These are phyloP conservation scores for Coenonympha arcania DNA, from an alignment of 2,888 invertebrate species.

Conservation along the genomic window DNA sequence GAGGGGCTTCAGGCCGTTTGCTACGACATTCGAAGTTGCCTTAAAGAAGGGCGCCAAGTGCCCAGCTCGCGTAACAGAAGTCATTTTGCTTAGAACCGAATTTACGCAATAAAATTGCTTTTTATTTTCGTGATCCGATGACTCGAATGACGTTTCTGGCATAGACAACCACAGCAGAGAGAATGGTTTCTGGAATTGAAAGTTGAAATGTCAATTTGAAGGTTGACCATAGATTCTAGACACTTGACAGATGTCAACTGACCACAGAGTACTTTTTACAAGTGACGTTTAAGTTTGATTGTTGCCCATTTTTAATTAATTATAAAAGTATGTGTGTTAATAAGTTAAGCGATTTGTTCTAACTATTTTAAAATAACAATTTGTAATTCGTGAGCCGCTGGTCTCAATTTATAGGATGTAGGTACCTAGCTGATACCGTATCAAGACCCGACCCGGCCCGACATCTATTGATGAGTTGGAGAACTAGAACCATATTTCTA, in stretches of 20 bases:
- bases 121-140: slow-evolving; percentile 36
- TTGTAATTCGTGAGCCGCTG: too few species aligned
- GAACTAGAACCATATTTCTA: too few species aligned
- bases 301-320: not conserved
- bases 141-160: slow-evolving; percentile 36
- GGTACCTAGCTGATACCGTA: too few species aligned
- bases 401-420: too few species aligned
- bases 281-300: too few species aligned
- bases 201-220: slow-evolving; percentile 42
- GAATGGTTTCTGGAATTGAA: slow-evolving; percentile 38
- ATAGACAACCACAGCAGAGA: slow-evolving; percentile 26
- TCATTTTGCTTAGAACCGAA: slow-evolving; percentile 65
- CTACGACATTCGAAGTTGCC: slow-evolving; percentile 78
- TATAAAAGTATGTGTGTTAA: not conserved
- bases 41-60: slow-evolving; percentile 79
- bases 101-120: slow-evolving; percentile 55
- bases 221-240: too few species aligned
- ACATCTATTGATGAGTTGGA: too few species aligned
- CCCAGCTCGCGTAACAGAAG: slow-evolving; percentile 79
- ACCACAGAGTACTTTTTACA: too few species aligned
- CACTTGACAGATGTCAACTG: too few species aligned
- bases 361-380: too few species aligned
- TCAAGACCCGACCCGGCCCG: too few species aligned
- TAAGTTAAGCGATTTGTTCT: too few species aligned
- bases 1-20: slow-evolving; percentile 77